phyloP scores from a whole-genome alignment of 23 tunicate genomes.

The Diplosoma virens region DNA sequence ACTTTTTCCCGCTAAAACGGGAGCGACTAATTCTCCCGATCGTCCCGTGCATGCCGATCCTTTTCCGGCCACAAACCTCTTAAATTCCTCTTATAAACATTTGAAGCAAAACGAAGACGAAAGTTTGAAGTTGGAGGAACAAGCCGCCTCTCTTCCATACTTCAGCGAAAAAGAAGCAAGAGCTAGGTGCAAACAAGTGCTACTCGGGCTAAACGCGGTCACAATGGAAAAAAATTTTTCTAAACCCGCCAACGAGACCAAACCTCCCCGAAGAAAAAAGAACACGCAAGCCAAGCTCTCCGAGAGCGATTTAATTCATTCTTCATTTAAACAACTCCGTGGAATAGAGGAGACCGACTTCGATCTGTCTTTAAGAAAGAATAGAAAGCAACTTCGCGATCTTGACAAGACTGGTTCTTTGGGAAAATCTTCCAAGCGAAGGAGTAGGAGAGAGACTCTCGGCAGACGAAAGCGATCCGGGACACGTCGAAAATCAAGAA shows the following conservation, averaged over 20 bases:
- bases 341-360: neutral
- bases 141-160: neutral
- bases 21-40: constrained; percentile 4
- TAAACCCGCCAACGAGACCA: constrained; percentile 1
- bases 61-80: neutral
- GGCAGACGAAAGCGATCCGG: neutral
- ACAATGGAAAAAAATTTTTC: neutral
- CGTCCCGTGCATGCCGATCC: neutral
- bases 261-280: neutral
- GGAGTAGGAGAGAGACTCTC: neutral
- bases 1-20: neutral
- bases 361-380: too few species aligned
- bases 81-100: neutral
- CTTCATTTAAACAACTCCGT: neutral
- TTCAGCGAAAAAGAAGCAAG: constrained; percentile 71
- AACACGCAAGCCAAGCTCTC: neutral
- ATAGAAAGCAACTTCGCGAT: too few species aligned
- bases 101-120: too few species aligned
- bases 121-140: neutral
- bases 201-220: constrained; percentile 26
- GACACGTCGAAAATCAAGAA: neutral
- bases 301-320: neutral
- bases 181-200: constrained; percentile 39
- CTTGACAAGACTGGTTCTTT: too few species aligned
- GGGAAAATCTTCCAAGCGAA: too few species aligned